Base-by-base conservation (phyloP, 1,140 invertebrate genomes). In the Ceratosolen fusciceps region DNA sequence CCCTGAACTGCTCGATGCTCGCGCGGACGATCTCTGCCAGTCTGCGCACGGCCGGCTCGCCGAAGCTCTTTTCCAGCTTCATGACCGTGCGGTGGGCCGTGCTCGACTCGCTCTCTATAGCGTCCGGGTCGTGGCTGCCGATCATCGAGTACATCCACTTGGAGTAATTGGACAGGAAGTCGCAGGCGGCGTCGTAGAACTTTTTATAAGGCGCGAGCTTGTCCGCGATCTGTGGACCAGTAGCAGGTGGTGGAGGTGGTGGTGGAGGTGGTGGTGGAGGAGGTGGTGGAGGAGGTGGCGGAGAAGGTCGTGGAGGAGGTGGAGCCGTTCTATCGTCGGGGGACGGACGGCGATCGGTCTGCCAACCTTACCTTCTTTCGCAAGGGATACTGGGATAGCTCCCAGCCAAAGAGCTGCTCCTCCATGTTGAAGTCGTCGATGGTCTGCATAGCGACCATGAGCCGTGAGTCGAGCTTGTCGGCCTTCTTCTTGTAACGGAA, bases 401-500 rank as follows among this genome's bases (percentile, higher is more conserved):
- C 95, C 94, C 96, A 98, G 19, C 94, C 95, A 88, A 97, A 99
- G 43, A 96, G 93, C 80, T 93, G 92, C 88, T 99, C 98, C 87
- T 99, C 98, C 85, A 94, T 94, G 87, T 99, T 99, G 83, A 99
- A 98, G 75, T 93, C 92, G 84, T 98, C 95, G 77, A 98, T 97
- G 82, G 93, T 95, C 54, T 94, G 93, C 86, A 96, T 92, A 14
- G 96, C 97, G 9, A 84, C 84, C 0, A 92, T 85, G 80, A 95
- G 87, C 26, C 88, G 86, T 79, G 93, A 91, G 85, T 98, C 94
- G 0, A 98, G 87, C 54, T 92, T 90, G 16, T 92, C 92, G 0
- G 97, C 95, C 77, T 96, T 95, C 52, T 94, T 94, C 37, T 96
- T 93, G 87, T 99, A 99, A 82, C 95, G 94, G 37, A 94, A 92